phyloP scores from a whole-genome alignment of 2,888 invertebrate species.

The Callinectes sapidus region DNA sequence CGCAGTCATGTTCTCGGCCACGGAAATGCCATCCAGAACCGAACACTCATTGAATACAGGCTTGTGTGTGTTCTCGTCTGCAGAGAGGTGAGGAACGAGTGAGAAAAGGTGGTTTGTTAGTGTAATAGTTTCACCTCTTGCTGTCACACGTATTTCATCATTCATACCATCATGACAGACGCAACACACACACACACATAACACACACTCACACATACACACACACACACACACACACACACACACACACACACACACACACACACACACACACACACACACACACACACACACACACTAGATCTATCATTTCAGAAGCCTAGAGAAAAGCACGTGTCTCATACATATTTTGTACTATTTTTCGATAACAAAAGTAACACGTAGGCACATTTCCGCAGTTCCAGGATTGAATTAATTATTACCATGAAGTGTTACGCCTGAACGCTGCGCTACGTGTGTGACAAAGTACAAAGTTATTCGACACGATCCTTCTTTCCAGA shows the following conservation, averaged over 20 bases:
- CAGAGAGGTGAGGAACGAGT: neutral
- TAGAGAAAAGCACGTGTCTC: neutral
- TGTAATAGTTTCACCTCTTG: neutral
- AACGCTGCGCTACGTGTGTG: neutral
- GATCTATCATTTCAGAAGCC: too few relatives aligned
- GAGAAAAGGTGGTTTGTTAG: neutral
- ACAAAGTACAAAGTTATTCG: neutral
- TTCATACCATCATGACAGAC: neutral
- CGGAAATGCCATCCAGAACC: conserved; percentile 45
- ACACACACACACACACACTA: too few relatives aligned
- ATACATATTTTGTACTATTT: neutral
- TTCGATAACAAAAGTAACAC: neutral
- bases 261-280: conserved; percentile 15
- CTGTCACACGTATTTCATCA: neutral
- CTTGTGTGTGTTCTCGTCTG: conserved; percentile 72
- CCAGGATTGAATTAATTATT: neutral
- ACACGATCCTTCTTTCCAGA: neutral
- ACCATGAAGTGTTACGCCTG: neutral
- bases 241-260: conserved; percentile 9
- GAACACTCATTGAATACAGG: conserved; percentile 65
- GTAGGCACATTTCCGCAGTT: neutral
- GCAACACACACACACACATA: neutral
- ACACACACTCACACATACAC: conserved; percentile 1
- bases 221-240: conserved; percentile 18
- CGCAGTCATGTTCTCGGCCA: conserved; percentile 61